Percentiles rank a stretch among this genome's conserved stretches.
These are phyloP conservation scores for Cheiracanthium punctorium DNA, from an alignment of 2,888 invertebrate species.

Conservation along the genomic window DNA sequence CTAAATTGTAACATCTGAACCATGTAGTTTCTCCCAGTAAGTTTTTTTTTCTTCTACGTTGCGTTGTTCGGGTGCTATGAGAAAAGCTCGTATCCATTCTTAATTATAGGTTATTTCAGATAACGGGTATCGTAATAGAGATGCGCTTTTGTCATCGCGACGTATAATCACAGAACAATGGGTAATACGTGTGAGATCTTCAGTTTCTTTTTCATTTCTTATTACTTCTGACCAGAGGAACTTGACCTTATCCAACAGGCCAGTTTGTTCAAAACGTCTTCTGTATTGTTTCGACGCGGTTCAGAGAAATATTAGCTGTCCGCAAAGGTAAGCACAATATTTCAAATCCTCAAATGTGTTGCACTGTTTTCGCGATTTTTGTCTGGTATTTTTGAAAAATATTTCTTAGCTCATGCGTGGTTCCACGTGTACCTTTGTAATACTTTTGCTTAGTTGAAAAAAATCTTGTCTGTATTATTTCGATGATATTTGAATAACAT, in stretches of 20 bases:
- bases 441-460: too few species aligned
- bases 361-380: too few species aligned
- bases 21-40: too few species aligned
- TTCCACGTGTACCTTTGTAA: too few species aligned
- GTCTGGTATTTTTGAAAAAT: too few species aligned
- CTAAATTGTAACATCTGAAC: too few species aligned
- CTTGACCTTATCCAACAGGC: conserved; percentile 19
- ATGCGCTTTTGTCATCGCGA: conserved; percentile 31
- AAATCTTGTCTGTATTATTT: too few species aligned
- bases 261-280: neutral
- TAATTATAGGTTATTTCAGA: conserved; percentile 19
- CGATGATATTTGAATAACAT: too few species aligned
- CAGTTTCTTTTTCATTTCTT: conserved; percentile 22
- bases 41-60: too few species aligned
- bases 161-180: conserved; percentile 35
- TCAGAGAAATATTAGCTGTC: neutral
- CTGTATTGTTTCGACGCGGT: neutral
- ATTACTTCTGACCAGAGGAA: conserved; percentile 30
- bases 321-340: neutral
- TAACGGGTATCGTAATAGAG: conserved; percentile 29
- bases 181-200: conserved; percentile 27
- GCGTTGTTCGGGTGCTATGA: neutral
- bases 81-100: conserved; percentile 16
- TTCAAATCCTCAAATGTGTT: too few species aligned
- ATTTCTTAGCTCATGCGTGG: too few species aligned